Evolutionary conservation across 1,140 invertebrate species (phyloP), one percentile per base, ranked within the genome.

Genomic region (Cecropterus lyciades): DNA sequence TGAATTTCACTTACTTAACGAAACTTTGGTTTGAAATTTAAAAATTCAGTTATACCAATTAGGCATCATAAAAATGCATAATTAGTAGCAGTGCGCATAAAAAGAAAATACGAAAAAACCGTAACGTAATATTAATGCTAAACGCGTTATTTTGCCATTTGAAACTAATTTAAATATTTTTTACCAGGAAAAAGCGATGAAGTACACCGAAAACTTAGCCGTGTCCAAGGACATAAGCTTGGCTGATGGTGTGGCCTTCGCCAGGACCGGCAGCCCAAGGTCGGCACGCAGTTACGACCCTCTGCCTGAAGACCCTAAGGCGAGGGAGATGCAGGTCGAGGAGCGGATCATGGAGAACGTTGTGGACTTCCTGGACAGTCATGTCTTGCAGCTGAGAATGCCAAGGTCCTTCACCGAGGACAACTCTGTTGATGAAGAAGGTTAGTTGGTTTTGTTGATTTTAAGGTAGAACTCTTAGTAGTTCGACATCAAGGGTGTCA

Each of bases 321-420:
- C 79, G 59, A 82, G 89, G 52, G 89, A 92, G 57, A 46, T 77
- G 5, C 76, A 79, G 48, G 72, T 92, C 0, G 87, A 89, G 74
- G 89, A 90, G 13, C 94, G 96, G 45, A 93, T 97, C 48, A 89
- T 96, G 65, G 96, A 97, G 72, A 94, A 95, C 53, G 93, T 96
- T 1, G 94, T 95, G n/a, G 94, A 95, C 70, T 97, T 97, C 93
- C 93, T 97, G 16, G 95, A 95, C 69, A 95, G 94, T 45, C 96
- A 96, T 79, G 96, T 95, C 3, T 87, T 97, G 6, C 96, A 97
- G 87, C 92, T 97, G 40, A 96, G 96, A 88, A 93, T 97, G 57
- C 96, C 96, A 14, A 95, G 95, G 72, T 93, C 94, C 13, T 93
- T 95, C 60, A 93, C 93, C 76, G 93, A 94, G 73, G 93, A 96